Evolutionary conservation across 2,113 vertebrate species (phyloP).

Genomic region (Pygoscelis adeliae): DNA sequence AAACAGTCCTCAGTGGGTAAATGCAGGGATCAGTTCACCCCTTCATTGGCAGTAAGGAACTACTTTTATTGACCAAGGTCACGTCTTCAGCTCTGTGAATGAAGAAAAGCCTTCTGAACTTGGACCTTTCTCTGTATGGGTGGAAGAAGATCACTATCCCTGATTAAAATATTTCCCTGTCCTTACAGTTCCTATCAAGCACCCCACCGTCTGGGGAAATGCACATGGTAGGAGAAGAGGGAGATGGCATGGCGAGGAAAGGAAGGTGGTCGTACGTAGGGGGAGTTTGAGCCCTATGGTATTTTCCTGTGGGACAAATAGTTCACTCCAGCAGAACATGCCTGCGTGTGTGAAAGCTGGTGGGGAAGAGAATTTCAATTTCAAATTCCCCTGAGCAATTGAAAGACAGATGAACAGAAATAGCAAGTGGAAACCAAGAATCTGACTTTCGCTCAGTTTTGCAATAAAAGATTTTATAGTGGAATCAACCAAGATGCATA

Average conservation of each 20-base stretch:
- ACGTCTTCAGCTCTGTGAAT: neutral
- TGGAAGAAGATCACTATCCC: neutral
- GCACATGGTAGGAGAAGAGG: neutral
- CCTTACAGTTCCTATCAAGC: neutral
- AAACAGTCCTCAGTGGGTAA: neutral
- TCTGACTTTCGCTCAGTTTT: neutral
- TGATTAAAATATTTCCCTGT: neutral
- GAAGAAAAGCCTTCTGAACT: neutral
- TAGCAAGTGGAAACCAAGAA: neutral
- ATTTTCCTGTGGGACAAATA: neutral
- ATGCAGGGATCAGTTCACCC: neutral
- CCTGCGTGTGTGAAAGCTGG: neutral
- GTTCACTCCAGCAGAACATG: neutral
- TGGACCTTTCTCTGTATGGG: neutral
- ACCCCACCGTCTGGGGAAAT: neutral
- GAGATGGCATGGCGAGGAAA: neutral
- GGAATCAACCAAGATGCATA: neutral
- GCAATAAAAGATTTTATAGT: neutral
- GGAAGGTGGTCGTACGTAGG: neutral
- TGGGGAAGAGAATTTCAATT: neutral
- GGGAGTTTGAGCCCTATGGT: neutral
- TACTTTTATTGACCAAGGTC: neutral
- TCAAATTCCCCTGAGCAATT: neutral
- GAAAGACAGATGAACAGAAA: neutral
- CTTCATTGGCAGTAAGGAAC: neutral